Conservation (phyloP, 2,797 vertebrate species). For the Scarus forsteni region DNA sequence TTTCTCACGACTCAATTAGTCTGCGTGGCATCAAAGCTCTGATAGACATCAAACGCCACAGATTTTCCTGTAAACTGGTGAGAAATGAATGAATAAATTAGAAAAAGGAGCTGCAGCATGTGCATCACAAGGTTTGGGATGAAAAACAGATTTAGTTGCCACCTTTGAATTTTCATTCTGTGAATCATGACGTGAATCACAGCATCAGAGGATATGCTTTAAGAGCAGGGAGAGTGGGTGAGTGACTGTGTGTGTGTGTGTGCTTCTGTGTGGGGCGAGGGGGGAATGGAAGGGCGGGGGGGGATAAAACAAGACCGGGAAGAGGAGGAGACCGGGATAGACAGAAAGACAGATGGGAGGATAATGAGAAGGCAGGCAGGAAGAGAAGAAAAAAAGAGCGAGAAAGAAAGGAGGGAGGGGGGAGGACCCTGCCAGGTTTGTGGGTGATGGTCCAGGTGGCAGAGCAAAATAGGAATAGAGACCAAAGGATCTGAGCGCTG, state of each 20-base stretch:
- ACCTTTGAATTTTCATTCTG: slow-evolving; percentile 69
- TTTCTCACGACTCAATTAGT: slow-evolving; percentile 72
- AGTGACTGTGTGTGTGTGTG: slow-evolving; percentile 4
- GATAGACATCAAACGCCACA: slow-evolving; percentile 69
- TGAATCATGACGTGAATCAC: slow-evolving; percentile 73
- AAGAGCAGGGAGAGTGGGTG: slow-evolving; percentile 25
- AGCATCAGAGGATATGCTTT: slow-evolving; percentile 32
- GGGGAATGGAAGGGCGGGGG: slow-evolving; percentile 20
- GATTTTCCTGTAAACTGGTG: slow-evolving; percentile 52
- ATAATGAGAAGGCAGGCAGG: slow-evolving; percentile 67
- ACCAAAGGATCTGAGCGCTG: slow-evolving; percentile 57
- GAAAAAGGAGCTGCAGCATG: slow-evolving; percentile 49
- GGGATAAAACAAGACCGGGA: slow-evolving; percentile 43
- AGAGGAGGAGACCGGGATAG: slow-evolving; percentile 49
- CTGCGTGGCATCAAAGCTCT: slow-evolving; percentile 66
- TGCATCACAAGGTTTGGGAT: slow-evolving; percentile 62
- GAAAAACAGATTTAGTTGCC: slow-evolving; percentile 71
- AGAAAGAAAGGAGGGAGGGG: slow-evolving; percentile 37
- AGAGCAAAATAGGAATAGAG: slow-evolving; percentile 54
- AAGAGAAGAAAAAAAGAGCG: slow-evolving; percentile 53
- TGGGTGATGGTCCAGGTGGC: slow-evolving; percentile 70
- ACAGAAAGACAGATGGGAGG: slow-evolving; percentile 39
- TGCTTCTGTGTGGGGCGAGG: background rate
- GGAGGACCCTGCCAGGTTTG: slow-evolving; percentile 48
- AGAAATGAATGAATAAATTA: slow-evolving; percentile 45